These are phyloP conservation scores for Apogon hyalosoma DNA, from an alignment of 2,797 vertebrate genomes.

Conservation along the genomic window DNA sequence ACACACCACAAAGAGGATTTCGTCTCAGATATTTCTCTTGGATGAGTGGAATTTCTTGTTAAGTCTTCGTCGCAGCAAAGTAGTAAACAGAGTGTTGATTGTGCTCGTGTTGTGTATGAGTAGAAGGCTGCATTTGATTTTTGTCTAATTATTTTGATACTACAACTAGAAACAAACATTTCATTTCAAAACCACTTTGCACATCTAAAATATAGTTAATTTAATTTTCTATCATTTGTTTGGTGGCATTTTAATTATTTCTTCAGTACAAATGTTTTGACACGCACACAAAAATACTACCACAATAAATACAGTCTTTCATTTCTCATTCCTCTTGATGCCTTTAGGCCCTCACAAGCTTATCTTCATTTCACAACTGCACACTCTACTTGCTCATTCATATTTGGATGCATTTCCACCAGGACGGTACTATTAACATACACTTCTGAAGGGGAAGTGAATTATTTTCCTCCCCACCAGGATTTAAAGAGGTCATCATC, in stretches of 20 bases:
- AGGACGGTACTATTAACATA: background rate
- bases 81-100: conserved; percentile 6
- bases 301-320: conserved; percentile 4
- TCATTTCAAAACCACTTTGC: conserved; percentile 1
- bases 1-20: background rate
- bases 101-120: background rate
- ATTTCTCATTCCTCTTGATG: background rate
- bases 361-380: conserved; percentile 6
- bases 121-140: conserved; percentile 4
- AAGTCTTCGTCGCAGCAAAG: no score
- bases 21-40: background rate
- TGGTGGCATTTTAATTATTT: background rate
- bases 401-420: background rate
- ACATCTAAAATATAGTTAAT: background rate
- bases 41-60: background rate
- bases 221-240: background rate
- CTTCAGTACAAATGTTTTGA: background rate
- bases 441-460: conserved; percentile 21
- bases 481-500: conserved; percentile 44
- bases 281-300: background rate
- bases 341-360: background rate
- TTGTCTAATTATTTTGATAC: background rate
- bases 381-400: background rate
- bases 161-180: conserved; percentile 10
- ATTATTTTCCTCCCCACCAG: conserved; percentile 22